Evolutionary conservation across 2,113 vertebrate genomes (phyloP).

Genomic region (Plecotus auritus): DNA sequence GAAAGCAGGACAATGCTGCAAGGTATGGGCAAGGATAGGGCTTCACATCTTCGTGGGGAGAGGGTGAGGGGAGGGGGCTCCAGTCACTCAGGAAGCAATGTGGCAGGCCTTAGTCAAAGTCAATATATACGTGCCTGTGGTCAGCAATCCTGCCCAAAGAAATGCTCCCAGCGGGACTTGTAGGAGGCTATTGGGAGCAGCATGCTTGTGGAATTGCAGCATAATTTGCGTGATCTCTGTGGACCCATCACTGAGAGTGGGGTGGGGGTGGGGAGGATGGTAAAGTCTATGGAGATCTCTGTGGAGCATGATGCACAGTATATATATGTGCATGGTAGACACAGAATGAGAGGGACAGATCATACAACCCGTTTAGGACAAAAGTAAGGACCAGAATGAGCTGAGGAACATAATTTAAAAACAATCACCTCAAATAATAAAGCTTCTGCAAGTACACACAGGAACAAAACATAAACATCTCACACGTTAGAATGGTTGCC

Average conservation of each 20-base stretch:
- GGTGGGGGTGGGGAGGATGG: background rate
- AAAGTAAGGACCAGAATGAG: background rate
- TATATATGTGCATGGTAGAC: accelerated
- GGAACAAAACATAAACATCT: background rate
- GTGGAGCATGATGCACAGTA: accelerated
- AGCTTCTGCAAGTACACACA: background rate
- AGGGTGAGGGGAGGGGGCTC: too few relatives aligned
- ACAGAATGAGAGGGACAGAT: background rate
- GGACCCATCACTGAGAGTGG: background rate
- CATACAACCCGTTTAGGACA: background rate
- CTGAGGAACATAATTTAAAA: background rate
- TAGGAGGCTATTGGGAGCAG: background rate
- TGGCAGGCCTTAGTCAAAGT: background rate
- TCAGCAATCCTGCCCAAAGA: background rate
- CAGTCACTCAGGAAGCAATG: background rate
- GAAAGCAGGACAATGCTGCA: background rate
- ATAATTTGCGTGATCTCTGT: background rate
- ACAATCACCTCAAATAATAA: background rate
- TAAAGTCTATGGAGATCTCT: background rate
- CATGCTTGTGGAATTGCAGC: background rate
- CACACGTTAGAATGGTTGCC: background rate
- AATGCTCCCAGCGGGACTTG: background rate
- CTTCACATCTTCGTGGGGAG: background rate
- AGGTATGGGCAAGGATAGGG: background rate
- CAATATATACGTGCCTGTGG: background rate